Conservation (phyloP, 2,888 invertebrate genomes). For the Xestoiulus laeticollis region DNA sequence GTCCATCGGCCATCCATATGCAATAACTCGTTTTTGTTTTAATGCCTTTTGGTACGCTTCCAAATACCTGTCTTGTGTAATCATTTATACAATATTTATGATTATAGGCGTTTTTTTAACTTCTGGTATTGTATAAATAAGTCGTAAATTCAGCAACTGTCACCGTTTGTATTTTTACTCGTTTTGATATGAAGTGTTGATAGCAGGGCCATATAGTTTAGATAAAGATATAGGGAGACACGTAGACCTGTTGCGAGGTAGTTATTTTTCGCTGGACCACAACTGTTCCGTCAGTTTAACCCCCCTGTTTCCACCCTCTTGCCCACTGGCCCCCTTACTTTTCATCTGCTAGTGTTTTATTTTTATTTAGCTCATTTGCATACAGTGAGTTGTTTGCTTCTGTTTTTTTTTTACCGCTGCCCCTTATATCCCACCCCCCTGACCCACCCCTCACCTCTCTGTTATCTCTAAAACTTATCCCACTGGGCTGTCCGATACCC, state of each 20-base stretch:
- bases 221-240: constrained; percentile 45
- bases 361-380: constrained; percentile 42
- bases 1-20: constrained; percentile 34
- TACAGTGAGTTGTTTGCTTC: constrained; percentile 46
- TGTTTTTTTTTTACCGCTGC: constrained; percentile 33
- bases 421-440: neutral
- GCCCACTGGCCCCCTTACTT: neutral
- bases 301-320: neutral
- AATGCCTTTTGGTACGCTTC: constrained; percentile 45
- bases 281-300: constrained; percentile 37
- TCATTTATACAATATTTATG: constrained; percentile 46
- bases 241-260: constrained; percentile 37
- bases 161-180: constrained; percentile 47
- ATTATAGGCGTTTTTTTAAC: constrained; percentile 47
- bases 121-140: constrained; percentile 49
- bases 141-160: constrained; percentile 46
- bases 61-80: constrained; percentile 44
- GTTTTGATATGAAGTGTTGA: constrained; percentile 47
- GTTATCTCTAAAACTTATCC: neutral
- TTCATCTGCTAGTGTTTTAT: constrained; percentile 44
- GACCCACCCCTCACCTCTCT: neutral
- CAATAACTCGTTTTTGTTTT: constrained; percentile 37
- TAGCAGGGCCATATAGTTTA: constrained; percentile 46
- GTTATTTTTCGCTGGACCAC: constrained; percentile 24
- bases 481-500: neutral